Percentiles rank a stretch among this genome's conserved stretches.
phyloP scores from a whole-genome alignment of 1,140 invertebrate species.

The Bombus balteatus region DNA sequence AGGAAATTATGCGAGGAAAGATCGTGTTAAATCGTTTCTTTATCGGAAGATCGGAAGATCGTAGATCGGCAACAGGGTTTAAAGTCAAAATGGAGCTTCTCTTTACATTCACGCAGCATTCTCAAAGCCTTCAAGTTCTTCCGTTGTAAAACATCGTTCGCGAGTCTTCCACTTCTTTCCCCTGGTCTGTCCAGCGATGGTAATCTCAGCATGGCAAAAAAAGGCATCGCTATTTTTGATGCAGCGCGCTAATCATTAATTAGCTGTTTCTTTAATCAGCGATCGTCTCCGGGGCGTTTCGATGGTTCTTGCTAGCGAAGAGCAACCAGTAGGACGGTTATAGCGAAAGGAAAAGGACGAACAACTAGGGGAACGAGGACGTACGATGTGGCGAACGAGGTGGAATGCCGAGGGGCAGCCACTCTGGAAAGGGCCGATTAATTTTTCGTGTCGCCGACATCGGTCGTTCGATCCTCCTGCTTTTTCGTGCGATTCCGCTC shows the following conservation, averaged over 20 bases:
- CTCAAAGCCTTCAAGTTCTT: background rate
- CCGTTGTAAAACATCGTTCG: background rate
- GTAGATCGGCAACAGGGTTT: background rate
- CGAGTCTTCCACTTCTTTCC: constrained; percentile 3
- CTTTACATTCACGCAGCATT: background rate
- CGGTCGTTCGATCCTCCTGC: constrained; percentile 42
- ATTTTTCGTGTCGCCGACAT: constrained; percentile 53
- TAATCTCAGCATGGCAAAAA: background rate
- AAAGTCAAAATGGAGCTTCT: too few relatives aligned
- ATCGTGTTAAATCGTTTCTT: background rate
- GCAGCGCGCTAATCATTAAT: constrained; percentile 71
- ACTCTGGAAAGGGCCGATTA: constrained; percentile 48
- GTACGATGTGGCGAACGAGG: constrained; percentile 56
- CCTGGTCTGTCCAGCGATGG: background rate
- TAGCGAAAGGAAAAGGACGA: background rate
- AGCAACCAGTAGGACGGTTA: background rate
- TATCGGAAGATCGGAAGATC: background rate
- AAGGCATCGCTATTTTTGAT: constrained; percentile 50
- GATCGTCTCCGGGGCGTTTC: constrained; percentile 50
- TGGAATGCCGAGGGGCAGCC: constrained; percentile 62
- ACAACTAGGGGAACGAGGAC: constrained; percentile 20
- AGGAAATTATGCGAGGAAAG: background rate
- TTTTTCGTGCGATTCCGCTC: constrained; percentile 26
- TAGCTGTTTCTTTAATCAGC: constrained; percentile 66
- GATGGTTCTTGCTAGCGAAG: constrained; percentile 40